These are phyloP conservation scores for Gastracanthus pulcherrimus DNA, from an alignment of 2,888 invertebrate genomes.

Conservation along the genomic window DNA sequence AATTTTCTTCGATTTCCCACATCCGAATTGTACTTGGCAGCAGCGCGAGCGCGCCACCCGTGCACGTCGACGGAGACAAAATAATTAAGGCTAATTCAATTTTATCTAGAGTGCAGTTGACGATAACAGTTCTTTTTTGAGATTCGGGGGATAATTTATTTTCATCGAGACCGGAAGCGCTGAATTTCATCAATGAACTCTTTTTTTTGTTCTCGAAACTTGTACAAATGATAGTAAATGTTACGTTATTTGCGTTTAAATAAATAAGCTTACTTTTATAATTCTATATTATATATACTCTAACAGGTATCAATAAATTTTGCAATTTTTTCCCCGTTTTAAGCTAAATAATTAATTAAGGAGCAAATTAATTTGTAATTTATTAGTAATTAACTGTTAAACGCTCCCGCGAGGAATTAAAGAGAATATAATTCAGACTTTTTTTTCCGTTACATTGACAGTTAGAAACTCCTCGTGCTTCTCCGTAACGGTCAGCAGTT, in stretches of 20 bases:
- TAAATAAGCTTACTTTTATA: too few relatives aligned
- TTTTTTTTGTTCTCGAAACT: too few relatives aligned
- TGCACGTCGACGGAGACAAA: background rate
- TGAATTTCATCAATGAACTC: too few relatives aligned
- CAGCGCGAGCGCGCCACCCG: background rate
- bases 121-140: too few relatives aligned
- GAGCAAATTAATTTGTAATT: background rate
- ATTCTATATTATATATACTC: too few relatives aligned
- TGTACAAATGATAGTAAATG: background rate
- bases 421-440: background rate
- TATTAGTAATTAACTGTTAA: conserved; percentile 11
- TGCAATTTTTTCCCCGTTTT: too few relatives aligned
- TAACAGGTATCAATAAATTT: too few relatives aligned
- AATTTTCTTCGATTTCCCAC: conserved; percentile 4
- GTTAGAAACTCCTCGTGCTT: conserved; percentile 21
- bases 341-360: background rate
- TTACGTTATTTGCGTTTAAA: background rate
- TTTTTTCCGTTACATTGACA: conserved; percentile 45
- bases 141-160: too few relatives aligned
- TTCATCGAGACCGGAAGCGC: too few relatives aligned
- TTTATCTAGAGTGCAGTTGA: too few relatives aligned
- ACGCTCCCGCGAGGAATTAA: background rate
- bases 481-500: conserved; percentile 30
- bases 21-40: conserved; percentile 10
- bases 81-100: conserved; percentile 9